phyloP scores from a whole-genome alignment of 2,888 invertebrate species.

The Drosophila mulleri region DNA sequence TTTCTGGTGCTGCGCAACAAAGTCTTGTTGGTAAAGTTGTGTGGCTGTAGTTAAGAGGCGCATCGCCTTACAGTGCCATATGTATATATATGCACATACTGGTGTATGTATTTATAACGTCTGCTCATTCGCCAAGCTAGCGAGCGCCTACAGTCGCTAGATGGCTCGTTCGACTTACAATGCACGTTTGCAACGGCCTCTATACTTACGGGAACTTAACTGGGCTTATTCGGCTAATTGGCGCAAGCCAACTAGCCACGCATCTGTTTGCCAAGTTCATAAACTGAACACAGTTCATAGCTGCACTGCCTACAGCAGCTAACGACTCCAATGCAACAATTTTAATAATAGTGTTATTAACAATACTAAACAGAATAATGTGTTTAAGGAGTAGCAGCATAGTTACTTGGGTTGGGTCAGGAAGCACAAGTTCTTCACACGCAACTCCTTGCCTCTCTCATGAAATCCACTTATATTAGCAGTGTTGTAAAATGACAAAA shows the following conservation, averaged over 20 bases:
- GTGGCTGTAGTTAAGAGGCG: background rate
- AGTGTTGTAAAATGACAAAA: background rate
- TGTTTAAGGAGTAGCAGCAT: no score
- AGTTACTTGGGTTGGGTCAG: background rate
- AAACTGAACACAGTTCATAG: background rate
- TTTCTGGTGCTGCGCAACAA: conserved; percentile 11
- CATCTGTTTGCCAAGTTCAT: background rate
- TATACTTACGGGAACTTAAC: conserved; percentile 1
- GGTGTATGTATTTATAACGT: no score
- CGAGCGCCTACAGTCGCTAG: no score
- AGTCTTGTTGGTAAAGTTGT: conserved; percentile 6
- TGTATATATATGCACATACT: no score
- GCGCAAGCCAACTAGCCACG: background rate
- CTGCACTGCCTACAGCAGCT: background rate
- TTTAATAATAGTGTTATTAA: background rate
- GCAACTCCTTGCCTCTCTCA: no score
- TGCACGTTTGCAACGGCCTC: background rate
- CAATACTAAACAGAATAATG: background rate
- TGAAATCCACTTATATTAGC: background rate
- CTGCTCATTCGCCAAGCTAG: no score
- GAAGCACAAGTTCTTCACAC: no score
- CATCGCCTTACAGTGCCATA: background rate
- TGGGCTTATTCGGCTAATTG: background rate
- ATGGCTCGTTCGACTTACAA: background rate
- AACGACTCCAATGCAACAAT: background rate